Evolutionary conservation across 2,797 vertebrate species (phyloP).

Genomic region (Thaleichthys pacificus): DNA sequence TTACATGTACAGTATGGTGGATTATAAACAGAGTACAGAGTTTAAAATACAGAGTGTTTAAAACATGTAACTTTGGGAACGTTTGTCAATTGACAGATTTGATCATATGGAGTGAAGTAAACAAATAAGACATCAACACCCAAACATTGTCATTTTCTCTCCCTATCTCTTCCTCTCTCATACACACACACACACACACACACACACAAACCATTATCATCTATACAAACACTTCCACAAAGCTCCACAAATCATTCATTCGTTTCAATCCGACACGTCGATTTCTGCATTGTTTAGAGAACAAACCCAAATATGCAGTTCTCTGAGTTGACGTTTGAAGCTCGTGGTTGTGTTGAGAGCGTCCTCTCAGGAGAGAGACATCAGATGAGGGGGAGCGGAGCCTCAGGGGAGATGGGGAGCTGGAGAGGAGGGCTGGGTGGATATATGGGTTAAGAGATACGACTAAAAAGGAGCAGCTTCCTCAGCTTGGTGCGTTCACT

Average conservation of each 20-base stretch:
- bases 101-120: too few species aligned
- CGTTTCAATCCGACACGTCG: neutral
- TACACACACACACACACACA: neutral
- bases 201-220: neutral
- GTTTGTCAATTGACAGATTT: too few species aligned
- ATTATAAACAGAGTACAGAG: too few species aligned
- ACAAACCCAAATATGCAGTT: neutral
- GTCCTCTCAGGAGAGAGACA: neutral
- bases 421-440: neutral
- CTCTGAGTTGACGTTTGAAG: slow-evolving; percentile 1
- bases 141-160: neutral
- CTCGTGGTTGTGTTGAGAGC: neutral
- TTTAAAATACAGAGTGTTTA: too few species aligned
- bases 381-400: neutral
- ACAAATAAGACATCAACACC: too few species aligned
- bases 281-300: slow-evolving; percentile 3
- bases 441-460: neutral
- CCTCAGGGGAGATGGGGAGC: neutral
- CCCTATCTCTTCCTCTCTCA: neutral
- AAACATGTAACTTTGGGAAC: too few species aligned
- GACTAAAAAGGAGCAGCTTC: neutral
- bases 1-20: too few species aligned
- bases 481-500: neutral
- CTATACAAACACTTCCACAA: slow-evolving; percentile 1
- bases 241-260: neutral